These are phyloP conservation scores for Pseudachorutes palmiensis DNA, from an alignment of 1,140 invertebrate species.

Conservation along the genomic window DNA sequence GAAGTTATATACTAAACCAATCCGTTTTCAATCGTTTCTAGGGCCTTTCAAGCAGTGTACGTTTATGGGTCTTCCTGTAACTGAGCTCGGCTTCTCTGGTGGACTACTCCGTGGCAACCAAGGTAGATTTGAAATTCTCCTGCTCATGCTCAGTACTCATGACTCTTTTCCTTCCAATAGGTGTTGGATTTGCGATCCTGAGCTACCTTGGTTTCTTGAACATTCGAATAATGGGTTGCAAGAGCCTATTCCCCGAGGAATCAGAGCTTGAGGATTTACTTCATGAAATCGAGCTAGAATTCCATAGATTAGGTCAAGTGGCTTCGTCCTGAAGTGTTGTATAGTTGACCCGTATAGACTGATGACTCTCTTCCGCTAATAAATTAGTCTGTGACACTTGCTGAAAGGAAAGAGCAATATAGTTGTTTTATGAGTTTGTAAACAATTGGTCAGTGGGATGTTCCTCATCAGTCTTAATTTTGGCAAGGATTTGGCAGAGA, in stretches of 20 bases:
- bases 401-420: no score
- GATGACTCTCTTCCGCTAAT: no score
- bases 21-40: no score
- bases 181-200: background rate
- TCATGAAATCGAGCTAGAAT: background rate
- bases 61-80: background rate
- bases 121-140: slow-evolving; percentile 1
- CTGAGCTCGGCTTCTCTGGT: background rate
- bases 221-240: background rate
- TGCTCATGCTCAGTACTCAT: background rate
- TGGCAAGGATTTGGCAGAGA: no score
- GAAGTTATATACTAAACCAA: no score
- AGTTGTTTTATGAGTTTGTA: no score
- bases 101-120: background rate
- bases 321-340: no score
- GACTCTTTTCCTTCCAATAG: background rate
- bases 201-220: background rate
- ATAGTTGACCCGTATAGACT: no score
- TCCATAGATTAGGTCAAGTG: no score
- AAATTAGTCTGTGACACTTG: no score
- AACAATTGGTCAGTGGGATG: no score
- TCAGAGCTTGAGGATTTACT: slow-evolving; percentile 3
- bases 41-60: background rate
- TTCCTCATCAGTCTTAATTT: no score
- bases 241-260: background rate